Base-by-base conservation (phyloP, 1,140 invertebrate genomes). In the Drosophila lacteicornis region DNA sequence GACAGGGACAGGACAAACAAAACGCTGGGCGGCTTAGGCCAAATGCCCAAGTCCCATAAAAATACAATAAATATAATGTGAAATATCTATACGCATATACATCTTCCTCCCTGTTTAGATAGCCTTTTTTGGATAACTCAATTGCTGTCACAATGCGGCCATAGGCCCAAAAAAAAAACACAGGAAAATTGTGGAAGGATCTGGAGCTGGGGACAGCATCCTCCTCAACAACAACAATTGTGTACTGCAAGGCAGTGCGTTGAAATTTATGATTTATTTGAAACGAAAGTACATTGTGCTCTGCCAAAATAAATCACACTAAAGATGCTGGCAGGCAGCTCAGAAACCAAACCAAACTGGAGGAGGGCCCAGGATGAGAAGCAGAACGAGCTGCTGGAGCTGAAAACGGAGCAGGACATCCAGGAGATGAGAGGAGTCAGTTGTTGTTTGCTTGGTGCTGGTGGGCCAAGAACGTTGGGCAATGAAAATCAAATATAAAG, bases 241-340 rank as follows among this genome's bases (percentile, higher is more conserved):
- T 62, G 75, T 67, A 49, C 56, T 73, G 73, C 65, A 59, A 61
- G 73, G 66, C 73, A 69, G 66, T 88, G 79, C 79, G 85, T 90
- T 82, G 85, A 90, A 90, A 90, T 90, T 85, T 90, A 90, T 90
- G 85, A 90, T 90, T 90, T 90, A 90, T 90, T 90, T 90, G 85
- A 85, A 82, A 85, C 66, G 79, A 90, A 90, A 90, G 85, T 90
- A 90, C 85, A 90, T 85, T 85, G 82, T 85, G 79, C 75, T 78
- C 63, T 85, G 70, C 81, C 85, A 61, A 90, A 90, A 90, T 90
- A 90, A 90, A 90, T 90, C 85, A 90, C 84, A 90, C 80, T 80
- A 80, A 88, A 88, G 78, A 81, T 73, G 84, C 66, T 66, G 79
- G 55, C 60, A 51, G 59, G 45, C 79, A 49, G 56, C 70, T 50